A percentile compares a stretch with the other conserved stretches of the same genome.
Conservation (phyloP, 2,797 vertebrate species). For the Xyrichtys novacula region DNA sequence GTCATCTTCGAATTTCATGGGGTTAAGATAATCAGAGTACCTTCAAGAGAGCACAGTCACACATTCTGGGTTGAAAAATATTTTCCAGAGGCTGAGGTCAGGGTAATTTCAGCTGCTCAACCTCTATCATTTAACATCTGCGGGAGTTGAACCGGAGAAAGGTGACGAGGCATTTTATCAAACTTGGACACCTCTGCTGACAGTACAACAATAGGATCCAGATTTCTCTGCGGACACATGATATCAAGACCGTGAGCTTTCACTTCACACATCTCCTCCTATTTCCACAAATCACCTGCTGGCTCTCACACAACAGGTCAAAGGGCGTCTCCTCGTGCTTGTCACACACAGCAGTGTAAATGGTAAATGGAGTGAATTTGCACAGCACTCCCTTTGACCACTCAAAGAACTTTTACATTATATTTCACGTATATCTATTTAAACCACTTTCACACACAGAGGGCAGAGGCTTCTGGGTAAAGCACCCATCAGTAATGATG, state of each 20-base stretch:
- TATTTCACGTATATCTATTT: too few relatives aligned
- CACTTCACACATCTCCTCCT: constrained; percentile 46
- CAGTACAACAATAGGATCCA: constrained; percentile 72
- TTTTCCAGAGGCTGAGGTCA: constrained; percentile 46
- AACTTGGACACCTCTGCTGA: constrained; percentile 67
- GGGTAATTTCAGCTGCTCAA: constrained; percentile 38
- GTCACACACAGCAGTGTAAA: constrained; percentile 71
- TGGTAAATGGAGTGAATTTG: too few relatives aligned
- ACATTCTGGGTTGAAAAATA: constrained; percentile 37
- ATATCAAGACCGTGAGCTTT: constrained; percentile 61
- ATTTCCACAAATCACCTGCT: constrained; percentile 59
- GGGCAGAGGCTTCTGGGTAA: too few relatives aligned
- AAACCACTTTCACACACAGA: too few relatives aligned
- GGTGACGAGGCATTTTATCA: constrained; percentile 65
- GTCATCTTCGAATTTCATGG: constrained; percentile 18
- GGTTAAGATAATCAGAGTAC: constrained; percentile 26
- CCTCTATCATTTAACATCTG: constrained; percentile 47
- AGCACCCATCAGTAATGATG: too few relatives aligned
- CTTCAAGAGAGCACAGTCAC: constrained; percentile 18
- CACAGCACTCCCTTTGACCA: too few relatives aligned
- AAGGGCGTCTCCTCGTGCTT: constrained; percentile 78
- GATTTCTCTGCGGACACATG: constrained; percentile 56
- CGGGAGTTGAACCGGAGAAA: constrained; percentile 46
- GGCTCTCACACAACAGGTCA: constrained; percentile 62
- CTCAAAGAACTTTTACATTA: too few relatives aligned